Conservation (phyloP, 2,797 vertebrate species). For the Mormyrus proboscirostris region DNA sequence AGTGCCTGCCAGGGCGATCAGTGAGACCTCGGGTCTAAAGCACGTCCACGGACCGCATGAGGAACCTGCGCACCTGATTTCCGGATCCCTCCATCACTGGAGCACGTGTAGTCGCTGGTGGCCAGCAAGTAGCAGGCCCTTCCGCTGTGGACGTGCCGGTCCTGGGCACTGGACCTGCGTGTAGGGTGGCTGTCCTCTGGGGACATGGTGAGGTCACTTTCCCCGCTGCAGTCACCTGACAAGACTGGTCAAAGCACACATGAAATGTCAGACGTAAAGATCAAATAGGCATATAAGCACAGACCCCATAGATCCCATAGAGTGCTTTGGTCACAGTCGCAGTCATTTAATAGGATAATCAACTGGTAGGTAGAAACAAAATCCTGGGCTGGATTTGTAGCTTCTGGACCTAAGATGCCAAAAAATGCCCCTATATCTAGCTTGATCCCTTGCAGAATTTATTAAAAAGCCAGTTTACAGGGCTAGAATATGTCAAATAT, state of each 20-base stretch:
- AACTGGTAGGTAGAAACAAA: not conserved
- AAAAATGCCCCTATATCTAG: not conserved
- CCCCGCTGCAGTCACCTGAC: constrained; percentile 88
- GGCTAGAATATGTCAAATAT: not conserved
- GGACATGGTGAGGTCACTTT: constrained; percentile 86
- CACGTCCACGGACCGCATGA: constrained; percentile 21
- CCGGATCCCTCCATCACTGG: constrained; percentile 79
- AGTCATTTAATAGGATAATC: not conserved
- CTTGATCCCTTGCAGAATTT: not conserved
- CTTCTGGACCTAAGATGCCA: not conserved
- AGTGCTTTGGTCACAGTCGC: not conserved
- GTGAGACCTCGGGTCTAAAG: constrained; percentile 18
- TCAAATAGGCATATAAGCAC: not conserved
- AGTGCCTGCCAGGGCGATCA: not conserved
- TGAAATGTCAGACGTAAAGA: constrained; percentile 24
- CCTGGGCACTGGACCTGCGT: constrained; percentile 83
- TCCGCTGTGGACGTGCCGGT: constrained; percentile 79
- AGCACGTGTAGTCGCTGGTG: constrained; percentile 86
- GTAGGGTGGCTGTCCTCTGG: constrained; percentile 82
- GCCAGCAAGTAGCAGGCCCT: constrained; percentile 91
- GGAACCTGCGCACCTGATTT: constrained; percentile 79
- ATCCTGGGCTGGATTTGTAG: not conserved
- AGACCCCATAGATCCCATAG: not conserved
- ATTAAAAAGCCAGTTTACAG: not conserved
- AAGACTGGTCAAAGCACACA: constrained; percentile 64